Base-by-base conservation (phyloP, 2,113 vertebrate species). In the Eidolon helvum region DNA sequence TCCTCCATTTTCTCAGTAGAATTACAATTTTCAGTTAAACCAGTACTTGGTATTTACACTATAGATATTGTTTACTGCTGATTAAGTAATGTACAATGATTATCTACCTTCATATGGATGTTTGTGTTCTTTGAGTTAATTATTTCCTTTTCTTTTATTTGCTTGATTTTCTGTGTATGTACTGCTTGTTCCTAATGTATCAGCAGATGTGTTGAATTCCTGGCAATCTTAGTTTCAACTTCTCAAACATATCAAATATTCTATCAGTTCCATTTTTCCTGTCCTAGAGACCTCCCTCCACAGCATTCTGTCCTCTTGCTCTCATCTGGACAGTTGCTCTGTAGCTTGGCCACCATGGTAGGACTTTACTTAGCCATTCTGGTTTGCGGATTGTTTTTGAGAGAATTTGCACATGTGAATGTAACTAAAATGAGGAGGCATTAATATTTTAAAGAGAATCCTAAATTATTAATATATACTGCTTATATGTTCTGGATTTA, bases 371-470 rank as follows among this genome's bases (percentile, higher is more conserved):
- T 86, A 71, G 30, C 40, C 43, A 38, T 95, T 85, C 48, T 86
- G 77, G n/a, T 74, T 93, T 92, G 10, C 38, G 63, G 22, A 55
- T 83, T 93, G n/a, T 75, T 87, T 97, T 74, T 84, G 59, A 94
- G 82, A 74, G 59, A 91, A 85, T 86, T 90, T 87, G 55, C 74
- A 93, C 45, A 93, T 68, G 40, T 83, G 66, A 86, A 35, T 55
- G 50, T 93, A 95, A 53, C 59, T 63, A 83, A 48, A 93, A 91
- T 74, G 48, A 90, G 26, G 43, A 90, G 92, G 28, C 78, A 91
- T 91, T 59, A 92, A 55, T 94, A 87, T 96, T 96, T 96, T 94
- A 87, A 96, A 96, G 55, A 74, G 19, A 95, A 84, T 43, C 6
- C 45, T 90, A 84, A 90, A 95, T 95, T 87, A 94, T 96, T 95